Conservation (phyloP, 1,140 invertebrate genomes). For the Drosophila sp. region DNA sequence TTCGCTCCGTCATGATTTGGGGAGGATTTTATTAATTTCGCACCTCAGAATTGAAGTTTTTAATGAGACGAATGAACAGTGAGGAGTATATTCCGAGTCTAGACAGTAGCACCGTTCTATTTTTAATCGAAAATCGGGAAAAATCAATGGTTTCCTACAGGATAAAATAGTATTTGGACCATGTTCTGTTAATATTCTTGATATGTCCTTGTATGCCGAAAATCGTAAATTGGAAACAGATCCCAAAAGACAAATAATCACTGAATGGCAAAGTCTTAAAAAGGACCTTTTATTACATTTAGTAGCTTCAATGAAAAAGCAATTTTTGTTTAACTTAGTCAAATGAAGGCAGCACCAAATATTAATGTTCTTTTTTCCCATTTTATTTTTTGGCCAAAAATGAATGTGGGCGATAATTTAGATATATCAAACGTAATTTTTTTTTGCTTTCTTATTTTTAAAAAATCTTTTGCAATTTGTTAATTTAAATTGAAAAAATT, state of each 20-base stretch:
- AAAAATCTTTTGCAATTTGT: too few relatives aligned
- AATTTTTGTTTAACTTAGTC: neutral
- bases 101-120: neutral
- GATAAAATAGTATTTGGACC: neutral
- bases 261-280: neutral
- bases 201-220: neutral
- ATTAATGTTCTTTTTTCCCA: too few relatives aligned
- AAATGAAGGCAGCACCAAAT: neutral
- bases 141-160: neutral
- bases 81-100: neutral
- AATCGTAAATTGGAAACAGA: neutral
- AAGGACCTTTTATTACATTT: neutral
- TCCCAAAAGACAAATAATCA: neutral
- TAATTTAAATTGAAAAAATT: too few relatives aligned
- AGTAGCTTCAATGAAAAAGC: neutral
- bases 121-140: neutral
- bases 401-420: too few relatives aligned
- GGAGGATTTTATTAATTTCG: neutral
- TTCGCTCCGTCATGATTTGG: neutral
- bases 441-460: too few relatives aligned
- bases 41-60: neutral
- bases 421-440: too few relatives aligned
- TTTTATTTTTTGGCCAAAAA: too few relatives aligned
- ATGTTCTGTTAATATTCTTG: neutral
- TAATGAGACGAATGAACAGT: neutral